Percentiles rank a stretch among this genome's conserved stretches.
These are phyloP conservation scores for Luperina nickerlii DNA, from an alignment of 2,888 invertebrate genomes.

Conservation along the genomic window DNA sequence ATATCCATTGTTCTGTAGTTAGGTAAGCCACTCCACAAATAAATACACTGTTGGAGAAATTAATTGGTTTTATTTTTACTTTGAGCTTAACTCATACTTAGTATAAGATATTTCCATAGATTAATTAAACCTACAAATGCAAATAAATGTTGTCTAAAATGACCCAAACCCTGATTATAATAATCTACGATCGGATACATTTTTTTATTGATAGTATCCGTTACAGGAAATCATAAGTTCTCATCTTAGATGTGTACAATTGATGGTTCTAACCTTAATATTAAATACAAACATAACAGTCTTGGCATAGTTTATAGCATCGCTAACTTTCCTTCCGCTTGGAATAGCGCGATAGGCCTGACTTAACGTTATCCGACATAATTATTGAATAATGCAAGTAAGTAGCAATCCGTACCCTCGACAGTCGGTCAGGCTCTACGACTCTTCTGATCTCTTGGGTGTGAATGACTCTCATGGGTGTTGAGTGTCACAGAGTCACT, in stretches of 20 bases:
- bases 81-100: background rate
- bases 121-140: slow-evolving; percentile 12
- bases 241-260: slow-evolving; percentile 46
- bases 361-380: background rate
- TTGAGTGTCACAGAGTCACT: background rate
- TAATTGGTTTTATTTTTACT: slow-evolving; percentile 75
- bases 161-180: background rate
- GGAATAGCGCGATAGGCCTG: background rate
- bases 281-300: slow-evolving; percentile 25
- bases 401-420: background rate
- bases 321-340: slow-evolving; percentile 5
- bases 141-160: background rate
- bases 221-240: slow-evolving; percentile 36
- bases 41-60: slow-evolving; percentile 84
- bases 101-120: background rate
- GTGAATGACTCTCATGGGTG: background rate
- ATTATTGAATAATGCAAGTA: background rate
- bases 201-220: slow-evolving; percentile 37
- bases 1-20: slow-evolving; percentile 89
- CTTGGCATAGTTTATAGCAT: slow-evolving; percentile 16
- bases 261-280: slow-evolving; percentile 33
- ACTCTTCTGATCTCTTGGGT: background rate
- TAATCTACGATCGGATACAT: slow-evolving; percentile 13
- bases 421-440: background rate
- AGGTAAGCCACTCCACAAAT: slow-evolving; percentile 82